Conservation (phyloP, 2,113 vertebrate genomes). For the Eulemur macaco region DNA sequence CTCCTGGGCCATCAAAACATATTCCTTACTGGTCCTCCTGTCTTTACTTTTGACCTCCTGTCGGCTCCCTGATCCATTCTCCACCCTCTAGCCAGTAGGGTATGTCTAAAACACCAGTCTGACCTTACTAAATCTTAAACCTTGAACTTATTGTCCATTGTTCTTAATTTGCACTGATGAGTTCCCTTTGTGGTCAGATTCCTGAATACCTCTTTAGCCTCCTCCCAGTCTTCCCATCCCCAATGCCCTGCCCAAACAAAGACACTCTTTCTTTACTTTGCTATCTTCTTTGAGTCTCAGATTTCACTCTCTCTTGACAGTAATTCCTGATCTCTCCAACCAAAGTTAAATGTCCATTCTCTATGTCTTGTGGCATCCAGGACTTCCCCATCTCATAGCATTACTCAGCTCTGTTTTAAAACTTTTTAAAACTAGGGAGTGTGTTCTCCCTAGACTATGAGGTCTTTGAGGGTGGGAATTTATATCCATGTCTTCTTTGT, state of each 20-base stretch:
- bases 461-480: not conserved
- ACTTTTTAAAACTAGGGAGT: not conserved
- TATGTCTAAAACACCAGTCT: not conserved
- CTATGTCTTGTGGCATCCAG: not conserved
- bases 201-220: not conserved
- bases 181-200: not conserved
- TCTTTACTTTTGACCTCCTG: not conserved
- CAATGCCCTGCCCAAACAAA: not conserved
- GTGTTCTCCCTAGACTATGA: not conserved
- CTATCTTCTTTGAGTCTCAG: not conserved
- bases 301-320: not conserved
- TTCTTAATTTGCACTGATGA: rapidly evolving
- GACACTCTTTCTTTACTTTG: not conserved
- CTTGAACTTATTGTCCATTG: not conserved
- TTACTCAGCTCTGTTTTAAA: not conserved
- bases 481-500: not conserved
- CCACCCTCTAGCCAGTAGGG: not conserved
- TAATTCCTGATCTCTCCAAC: not conserved
- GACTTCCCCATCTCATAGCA: not conserved
- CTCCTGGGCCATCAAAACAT: not conserved
- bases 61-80: not conserved
- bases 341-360: not conserved
- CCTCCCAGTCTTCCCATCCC: not conserved
- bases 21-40: not conserved
- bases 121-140: not conserved